These are phyloP conservation scores for Pluvialis apricaria DNA, from an alignment of 2,113 vertebrate species.

Conservation along the genomic window DNA sequence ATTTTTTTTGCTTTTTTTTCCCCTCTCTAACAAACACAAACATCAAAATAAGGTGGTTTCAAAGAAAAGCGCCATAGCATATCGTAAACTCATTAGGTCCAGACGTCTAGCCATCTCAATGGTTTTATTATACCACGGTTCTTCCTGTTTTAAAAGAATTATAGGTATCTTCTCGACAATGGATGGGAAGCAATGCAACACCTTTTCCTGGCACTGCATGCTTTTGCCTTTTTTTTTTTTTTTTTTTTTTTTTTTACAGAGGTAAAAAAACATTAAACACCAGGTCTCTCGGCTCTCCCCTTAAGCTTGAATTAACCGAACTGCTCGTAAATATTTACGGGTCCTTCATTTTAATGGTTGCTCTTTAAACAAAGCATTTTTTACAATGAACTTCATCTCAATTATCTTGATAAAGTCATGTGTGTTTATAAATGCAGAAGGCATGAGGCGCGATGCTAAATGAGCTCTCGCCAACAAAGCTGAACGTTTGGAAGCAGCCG, in stretches of 20 bases:
- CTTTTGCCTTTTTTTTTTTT: background rate
- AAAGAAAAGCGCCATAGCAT: slow-evolving; percentile 87
- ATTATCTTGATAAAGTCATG: slow-evolving; percentile 64
- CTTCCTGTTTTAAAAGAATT: slow-evolving; percentile 98
- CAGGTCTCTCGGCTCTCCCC: slow-evolving; percentile 11
- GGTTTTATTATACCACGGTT: slow-evolving; percentile 91
- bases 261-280: background rate
- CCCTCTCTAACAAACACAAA: slow-evolving; percentile 86
- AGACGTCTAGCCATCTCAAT: slow-evolving; percentile 98
- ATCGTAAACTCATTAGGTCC: slow-evolving; percentile 98
- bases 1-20: slow-evolving; percentile 81
- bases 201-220: slow-evolving; percentile 74
- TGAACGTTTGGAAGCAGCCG: background rate
- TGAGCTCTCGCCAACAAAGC: background rate
- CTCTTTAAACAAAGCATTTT: slow-evolving; percentile 55
- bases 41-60: slow-evolving; percentile 88
- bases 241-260: background rate
- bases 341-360: slow-evolving; percentile 60
- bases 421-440: slow-evolving; percentile 29
- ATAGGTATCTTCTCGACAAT: slow-evolving; percentile 82
- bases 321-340: slow-evolving; percentile 58
- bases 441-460: background rate
- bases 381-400: slow-evolving; percentile 82
- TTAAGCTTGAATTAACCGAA: slow-evolving; percentile 43
- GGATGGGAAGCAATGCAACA: slow-evolving; percentile 83